Evolutionary conservation across 1,140 invertebrate genomes (phyloP).

Genomic region (Bombus superbus): DNA sequence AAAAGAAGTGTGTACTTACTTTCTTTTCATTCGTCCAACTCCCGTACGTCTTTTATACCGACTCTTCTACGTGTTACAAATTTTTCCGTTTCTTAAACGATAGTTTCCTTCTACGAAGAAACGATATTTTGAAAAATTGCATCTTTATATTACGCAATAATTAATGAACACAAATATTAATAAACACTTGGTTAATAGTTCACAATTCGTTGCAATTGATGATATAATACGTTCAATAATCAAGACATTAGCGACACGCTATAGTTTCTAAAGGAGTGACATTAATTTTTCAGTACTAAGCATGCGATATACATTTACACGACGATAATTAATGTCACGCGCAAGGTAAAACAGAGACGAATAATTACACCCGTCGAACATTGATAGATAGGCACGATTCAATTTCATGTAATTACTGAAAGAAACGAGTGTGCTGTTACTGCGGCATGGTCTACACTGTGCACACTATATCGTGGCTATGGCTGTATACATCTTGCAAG

Average conservation of each 20-base stretch:
- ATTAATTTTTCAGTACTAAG: background rate
- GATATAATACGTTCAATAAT: background rate
- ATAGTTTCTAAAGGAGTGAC: background rate
- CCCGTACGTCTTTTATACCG: too few species aligned
- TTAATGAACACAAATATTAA: too few species aligned
- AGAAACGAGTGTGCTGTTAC: slow-evolving; percentile 5
- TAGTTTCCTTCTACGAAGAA: too few species aligned
- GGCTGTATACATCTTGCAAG: slow-evolving; percentile 35
- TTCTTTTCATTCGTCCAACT: too few species aligned
- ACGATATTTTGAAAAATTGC: background rate
- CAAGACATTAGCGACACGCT: background rate
- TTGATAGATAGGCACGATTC: background rate
- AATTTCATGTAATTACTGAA: slow-evolving; percentile 18
- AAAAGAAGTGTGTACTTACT: too few species aligned
- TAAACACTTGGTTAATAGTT: background rate
- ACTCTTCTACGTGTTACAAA: too few species aligned
- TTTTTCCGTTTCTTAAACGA: too few species aligned
- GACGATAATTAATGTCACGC: background rate
- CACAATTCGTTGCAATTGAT: background rate
- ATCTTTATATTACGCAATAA: background rate
- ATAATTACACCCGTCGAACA: background rate
- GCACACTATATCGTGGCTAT: background rate
- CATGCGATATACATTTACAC: background rate
- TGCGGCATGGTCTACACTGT: background rate
- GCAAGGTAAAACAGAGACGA: slow-evolving; percentile 37